These are phyloP conservation scores for Turnix velox DNA, from an alignment of 2,113 vertebrate species.

Conservation along the genomic window DNA sequence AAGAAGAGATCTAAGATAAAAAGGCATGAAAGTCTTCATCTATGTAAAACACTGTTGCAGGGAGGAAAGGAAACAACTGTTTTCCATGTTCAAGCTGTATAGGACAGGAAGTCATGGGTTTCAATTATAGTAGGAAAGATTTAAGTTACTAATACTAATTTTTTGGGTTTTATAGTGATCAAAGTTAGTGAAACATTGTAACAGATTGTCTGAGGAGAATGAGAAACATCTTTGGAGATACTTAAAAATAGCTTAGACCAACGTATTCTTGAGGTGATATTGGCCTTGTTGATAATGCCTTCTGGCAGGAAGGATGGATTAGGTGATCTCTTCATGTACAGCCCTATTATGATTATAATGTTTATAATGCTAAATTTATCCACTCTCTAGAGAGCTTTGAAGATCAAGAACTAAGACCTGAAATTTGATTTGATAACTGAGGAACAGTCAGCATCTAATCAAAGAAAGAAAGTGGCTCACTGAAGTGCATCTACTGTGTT, in stretches of 20 bases:
- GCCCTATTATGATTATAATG: neutral
- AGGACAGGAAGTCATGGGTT: slow-evolving; percentile 1
- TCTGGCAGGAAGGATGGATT: slow-evolving; percentile 24
- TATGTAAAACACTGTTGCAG: neutral
- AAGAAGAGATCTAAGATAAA: neutral
- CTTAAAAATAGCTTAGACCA: slow-evolving; percentile 7
- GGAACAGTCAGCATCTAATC: slow-evolving; percentile 26
- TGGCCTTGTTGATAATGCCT: slow-evolving; percentile 32
- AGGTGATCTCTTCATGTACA: slow-evolving; percentile 16
- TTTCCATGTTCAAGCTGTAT: neutral
- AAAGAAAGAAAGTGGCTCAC: slow-evolving; percentile 9
- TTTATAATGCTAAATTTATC: slow-evolving; percentile 25
- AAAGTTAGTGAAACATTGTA: neutral
- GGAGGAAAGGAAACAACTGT: neutral
- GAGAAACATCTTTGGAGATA: neutral
- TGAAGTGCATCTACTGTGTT: slow-evolving; percentile 6
- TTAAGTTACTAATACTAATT: neutral
- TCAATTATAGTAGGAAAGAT: neutral
- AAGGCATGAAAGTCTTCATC: neutral
- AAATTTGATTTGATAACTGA: slow-evolving; percentile 30
- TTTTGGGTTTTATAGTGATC: neutral
- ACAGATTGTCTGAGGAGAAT: neutral
- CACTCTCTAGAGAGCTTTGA: neutral
- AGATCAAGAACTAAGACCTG: slow-evolving; percentile 22
- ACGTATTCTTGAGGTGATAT: neutral